Evolutionary conservation across 1,140 invertebrate species (phyloP), one percentile per base, ranked within the genome.

Genomic region (Theocolax elegans): DNA sequence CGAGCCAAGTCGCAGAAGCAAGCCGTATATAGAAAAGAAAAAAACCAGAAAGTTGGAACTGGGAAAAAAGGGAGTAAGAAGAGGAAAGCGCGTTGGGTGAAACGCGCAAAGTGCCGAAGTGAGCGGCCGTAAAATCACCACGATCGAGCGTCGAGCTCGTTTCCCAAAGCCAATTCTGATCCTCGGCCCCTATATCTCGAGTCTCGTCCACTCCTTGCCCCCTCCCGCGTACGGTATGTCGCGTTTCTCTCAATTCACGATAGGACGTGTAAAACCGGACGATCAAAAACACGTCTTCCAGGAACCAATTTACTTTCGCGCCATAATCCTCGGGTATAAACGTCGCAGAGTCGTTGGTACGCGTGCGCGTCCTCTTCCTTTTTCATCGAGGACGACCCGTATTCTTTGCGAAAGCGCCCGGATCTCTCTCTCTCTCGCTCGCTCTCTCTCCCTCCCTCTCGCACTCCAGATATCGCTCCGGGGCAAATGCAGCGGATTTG

Each of bases 271-370:
- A 64, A 70, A 53, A 56, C 54, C 35, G 31, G 42, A 60, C 68
- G 59, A 67, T 74, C 67, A 63, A 63, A 71, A 71, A 53, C 44
- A 67, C 62, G 64, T 62, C 54, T 69, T 60, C 35, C 58, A 60
- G 35, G 63, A 69, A 69, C 60, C 72, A 73, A 73, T 73, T 73
- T 70, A 49, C 60, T 69, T 62, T 44, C 67, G n/a, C 49, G 56
- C 63, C 51, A 62, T 62, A 70, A 66, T 73, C 67, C 38, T 64
- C 44, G 44, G 29, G 23, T 71, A 27, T 71, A 71, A 60, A 71
- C 51, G 46, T 13, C n/a, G 3, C 13, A n/a, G n/a, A n/a, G n/a
- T n/a, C n/a, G n/a, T n/a, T n/a, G n/a, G 3, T 10, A 35, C 31
- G 31, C 31, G 38, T 29, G 2, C 15, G n/a, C n/a, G n/a, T 35